Percentiles rank a stretch among this genome's conserved stretches.
These are phyloP conservation scores for Lamellibrachia luymesi DNA, from an alignment of 1,140 invertebrate species.

Conservation along the genomic window DNA sequence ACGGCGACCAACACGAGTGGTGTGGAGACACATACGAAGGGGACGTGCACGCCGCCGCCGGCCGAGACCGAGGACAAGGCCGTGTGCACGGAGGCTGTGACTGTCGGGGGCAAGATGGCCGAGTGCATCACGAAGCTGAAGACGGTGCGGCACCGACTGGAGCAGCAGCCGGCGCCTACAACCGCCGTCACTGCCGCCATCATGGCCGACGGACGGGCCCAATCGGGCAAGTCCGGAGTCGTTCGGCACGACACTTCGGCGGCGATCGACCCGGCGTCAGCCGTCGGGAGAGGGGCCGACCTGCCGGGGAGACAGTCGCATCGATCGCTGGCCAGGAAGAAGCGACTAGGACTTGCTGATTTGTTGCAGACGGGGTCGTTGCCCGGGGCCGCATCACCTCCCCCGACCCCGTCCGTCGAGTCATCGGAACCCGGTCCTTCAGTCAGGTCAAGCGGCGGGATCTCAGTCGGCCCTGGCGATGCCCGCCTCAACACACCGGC, in stretches of 20 bases:
- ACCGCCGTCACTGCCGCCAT: slow-evolving; percentile 2
- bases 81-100: slow-evolving; percentile 12
- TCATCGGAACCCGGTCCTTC: neutral
- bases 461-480: neutral
- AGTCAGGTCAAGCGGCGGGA: neutral
- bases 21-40: neutral
- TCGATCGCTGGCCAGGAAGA: neutral
- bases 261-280: neutral
- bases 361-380: slow-evolving; percentile 10
- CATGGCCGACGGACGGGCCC: neutral
- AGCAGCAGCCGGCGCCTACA: slow-evolving; percentile 1
- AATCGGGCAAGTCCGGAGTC: neutral
- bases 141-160: slow-evolving; percentile 26
- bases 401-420: neutral
- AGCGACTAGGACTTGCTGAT: neutral
- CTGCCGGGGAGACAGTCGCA: neutral
- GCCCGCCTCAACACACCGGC: neutral
- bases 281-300: neutral
- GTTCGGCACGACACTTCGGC: neutral
- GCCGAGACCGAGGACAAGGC: slow-evolving; percentile 20
- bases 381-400: neutral
- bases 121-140: slow-evolving; percentile 30
- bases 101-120: slow-evolving; percentile 25
- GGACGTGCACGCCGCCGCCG: slow-evolving; percentile 16
- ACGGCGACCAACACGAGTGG: slow-evolving; percentile 24